Conservation (phyloP, 64 coral and sea anemone genomes). For the Montipora sp. region DNA sequence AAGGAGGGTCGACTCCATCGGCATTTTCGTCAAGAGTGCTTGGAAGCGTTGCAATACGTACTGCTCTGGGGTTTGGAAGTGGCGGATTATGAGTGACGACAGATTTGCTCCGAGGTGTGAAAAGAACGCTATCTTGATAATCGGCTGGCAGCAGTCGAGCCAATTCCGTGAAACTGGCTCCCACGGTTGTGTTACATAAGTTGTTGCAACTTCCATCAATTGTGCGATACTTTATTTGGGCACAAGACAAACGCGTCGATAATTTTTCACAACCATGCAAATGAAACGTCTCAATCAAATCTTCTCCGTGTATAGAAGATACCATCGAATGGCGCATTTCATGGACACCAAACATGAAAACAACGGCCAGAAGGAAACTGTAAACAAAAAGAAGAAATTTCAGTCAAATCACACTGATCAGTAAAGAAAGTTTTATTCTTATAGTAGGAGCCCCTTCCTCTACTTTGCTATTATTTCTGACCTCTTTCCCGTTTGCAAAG, state of each 20-base stretch:
- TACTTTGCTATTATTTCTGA: too few species aligned
- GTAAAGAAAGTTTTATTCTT: too few species aligned
- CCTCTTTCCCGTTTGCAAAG: too few species aligned
- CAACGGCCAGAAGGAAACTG: not conserved
- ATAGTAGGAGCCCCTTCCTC: too few species aligned
- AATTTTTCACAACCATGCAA: not conserved
- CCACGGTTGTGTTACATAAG: not conserved
- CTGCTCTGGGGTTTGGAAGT: not conserved
- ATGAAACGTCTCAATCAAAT: not conserved
- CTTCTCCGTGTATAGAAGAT: not conserved
- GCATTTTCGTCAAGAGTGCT: not conserved
- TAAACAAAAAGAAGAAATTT: not conserved
- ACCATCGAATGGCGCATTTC: not conserved
- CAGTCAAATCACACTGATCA: not conserved
- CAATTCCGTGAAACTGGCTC: not conserved
- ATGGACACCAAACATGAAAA: not conserved
- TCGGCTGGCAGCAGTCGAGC: not conserved
- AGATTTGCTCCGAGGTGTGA: not conserved
- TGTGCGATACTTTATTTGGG: not conserved
- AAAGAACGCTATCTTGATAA: too few species aligned
- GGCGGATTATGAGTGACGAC: not conserved
- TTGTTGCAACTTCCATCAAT: slow-evolving; percentile 39
- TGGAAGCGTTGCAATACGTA: not conserved
- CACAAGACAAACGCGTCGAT: not conserved
- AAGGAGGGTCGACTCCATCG: not conserved